Evolutionary conservation across 2,113 vertebrate genomes (phyloP).

Genomic region (Raja brachyura): DNA sequence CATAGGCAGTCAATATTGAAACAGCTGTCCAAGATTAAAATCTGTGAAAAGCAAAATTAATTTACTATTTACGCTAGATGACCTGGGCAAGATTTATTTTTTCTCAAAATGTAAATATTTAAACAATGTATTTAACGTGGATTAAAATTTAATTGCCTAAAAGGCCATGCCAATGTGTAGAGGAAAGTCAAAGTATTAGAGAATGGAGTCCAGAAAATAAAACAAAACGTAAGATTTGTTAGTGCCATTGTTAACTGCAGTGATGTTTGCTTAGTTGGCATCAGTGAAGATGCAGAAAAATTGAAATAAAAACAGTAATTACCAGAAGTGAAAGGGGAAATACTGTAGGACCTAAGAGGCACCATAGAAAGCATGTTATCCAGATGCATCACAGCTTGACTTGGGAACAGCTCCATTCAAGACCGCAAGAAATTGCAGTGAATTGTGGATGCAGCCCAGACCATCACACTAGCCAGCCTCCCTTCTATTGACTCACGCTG

Average conservation of each 20-base stretch:
- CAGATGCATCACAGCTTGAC: no score
- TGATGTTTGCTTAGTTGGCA: neutral
- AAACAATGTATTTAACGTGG: neutral
- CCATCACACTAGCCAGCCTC: no score
- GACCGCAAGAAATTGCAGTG: no score
- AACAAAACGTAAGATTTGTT: neutral
- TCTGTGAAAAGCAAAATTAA: neutral
- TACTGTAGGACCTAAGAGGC: no score
- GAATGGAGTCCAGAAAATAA: neutral
- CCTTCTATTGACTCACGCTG: no score
- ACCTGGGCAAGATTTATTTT: neutral
- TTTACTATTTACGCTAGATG: neutral
- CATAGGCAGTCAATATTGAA: slow-evolving; percentile 2
- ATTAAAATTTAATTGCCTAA: neutral
- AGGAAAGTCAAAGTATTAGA: neutral
- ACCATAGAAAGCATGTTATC: no score
- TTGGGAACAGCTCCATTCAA: no score
- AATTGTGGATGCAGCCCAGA: no score
- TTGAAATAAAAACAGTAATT: no score
- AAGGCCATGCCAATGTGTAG: neutral
- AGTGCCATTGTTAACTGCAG: neutral
- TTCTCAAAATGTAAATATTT: neutral
- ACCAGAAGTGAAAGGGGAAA: no score
- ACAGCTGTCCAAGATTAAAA: slow-evolving; percentile 30
- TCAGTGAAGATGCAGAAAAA: neutral